These are phyloP conservation scores for Pholis gunnellus DNA, from an alignment of 2,113 vertebrate species.

Conservation along the genomic window DNA sequence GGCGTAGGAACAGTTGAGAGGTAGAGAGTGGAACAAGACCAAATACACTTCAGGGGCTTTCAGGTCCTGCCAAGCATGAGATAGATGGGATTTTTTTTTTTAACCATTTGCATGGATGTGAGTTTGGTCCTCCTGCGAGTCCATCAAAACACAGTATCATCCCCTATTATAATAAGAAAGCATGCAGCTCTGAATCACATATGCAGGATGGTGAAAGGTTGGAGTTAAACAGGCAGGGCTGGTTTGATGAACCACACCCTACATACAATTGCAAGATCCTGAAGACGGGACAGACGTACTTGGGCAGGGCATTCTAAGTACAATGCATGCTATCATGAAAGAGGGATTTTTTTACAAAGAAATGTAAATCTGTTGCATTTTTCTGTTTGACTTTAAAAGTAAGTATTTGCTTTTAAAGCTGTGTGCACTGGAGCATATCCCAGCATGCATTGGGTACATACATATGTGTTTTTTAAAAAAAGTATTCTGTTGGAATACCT, in stretches of 20 bases:
- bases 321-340: constrained; percentile 2
- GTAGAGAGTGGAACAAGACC: constrained; percentile 45
- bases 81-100: constrained; percentile 45
- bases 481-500: constrained; percentile 9
- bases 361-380: constrained; percentile 15
- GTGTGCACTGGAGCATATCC: constrained; percentile 18
- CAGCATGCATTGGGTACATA: constrained; percentile 16
- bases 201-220: neutral
- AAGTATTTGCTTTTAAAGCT: neutral
- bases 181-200: neutral
- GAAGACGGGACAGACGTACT: neutral
- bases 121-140: constrained; percentile 9
- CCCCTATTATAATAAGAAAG: neutral
- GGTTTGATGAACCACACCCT: constrained; percentile 52
- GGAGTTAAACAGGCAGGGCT: constrained; percentile 51
- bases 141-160: neutral
- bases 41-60: constrained; percentile 39
- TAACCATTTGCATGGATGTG: constrained; percentile 14
- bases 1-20: constrained; percentile 31
- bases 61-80: constrained; percentile 55
- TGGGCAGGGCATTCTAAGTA: constrained; percentile 6
- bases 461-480: constrained; percentile 11
- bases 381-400: neutral
- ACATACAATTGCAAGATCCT: neutral
- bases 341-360: constrained; percentile 24